Evolutionary conservation across 2,797 vertebrate species (phyloP), one percentile per base, ranked within the genome.

Genomic region (Tauraco hartlaubi): DNA sequence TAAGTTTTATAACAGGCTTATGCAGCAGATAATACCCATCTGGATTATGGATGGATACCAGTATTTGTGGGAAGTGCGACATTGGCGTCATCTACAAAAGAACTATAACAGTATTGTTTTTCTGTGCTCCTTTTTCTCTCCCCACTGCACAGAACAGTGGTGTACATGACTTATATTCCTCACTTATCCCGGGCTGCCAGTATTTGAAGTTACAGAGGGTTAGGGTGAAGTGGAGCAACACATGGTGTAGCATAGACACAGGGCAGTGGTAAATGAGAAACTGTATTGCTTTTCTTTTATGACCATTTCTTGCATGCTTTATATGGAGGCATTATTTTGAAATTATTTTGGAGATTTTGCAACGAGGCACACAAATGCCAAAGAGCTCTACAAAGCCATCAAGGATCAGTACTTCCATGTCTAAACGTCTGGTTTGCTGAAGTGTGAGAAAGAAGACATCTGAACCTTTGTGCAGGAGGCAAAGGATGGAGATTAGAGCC

Each of bases 1-100:
- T 62, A 61, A 75, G 54, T 87, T 92, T 81, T n/a, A 31, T 87
- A 81, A 91, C 28, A 79, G 67, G 66, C 31, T 95, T 81, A 81
- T 25, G 28, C 54, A 78, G 58, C 8, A 81, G 69, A 64, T 93
- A 75, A 86, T 49, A 64, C 7, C 23, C 58, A 13, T 72, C 49
- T 81, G 68, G 64, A 76, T 82, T 73, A 91, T 13, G 79, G 56
- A 44, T 63, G 41, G 37, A 41, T 48, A 75, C 5, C 25, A 41
- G 33, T 49, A 25, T 67, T 90, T 48, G 49, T 81, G 41, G 64
- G 41, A 75, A 90, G 33, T 15, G 7, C 1, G 2, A 71, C 18
- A 25, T 0, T 31, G 8, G 31, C n/a, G 31, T 52, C 44, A 83
- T 71, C 52, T 55, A 55, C 66, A 75, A 56, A 90, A 86, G 33